Percentiles rank a stretch among this genome's conserved stretches.
Evolutionary conservation across 2,888 invertebrate species (phyloP).

Genomic region (Sipha maydis): DNA sequence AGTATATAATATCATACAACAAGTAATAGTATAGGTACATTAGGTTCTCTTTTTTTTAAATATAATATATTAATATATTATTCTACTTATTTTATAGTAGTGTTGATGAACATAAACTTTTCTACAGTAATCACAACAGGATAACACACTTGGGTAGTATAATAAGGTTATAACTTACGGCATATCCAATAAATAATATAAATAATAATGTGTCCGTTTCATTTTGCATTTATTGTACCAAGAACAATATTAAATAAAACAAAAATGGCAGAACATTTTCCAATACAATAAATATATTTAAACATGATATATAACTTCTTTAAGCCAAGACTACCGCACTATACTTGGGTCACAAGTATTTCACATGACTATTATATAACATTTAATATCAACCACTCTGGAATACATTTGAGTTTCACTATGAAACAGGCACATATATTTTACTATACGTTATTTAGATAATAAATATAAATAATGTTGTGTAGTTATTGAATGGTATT

Average conservation of each 20-base stretch:
- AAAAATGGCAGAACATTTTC: slow-evolving; percentile 36
- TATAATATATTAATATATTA: slow-evolving; percentile 25
- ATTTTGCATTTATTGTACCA: slow-evolving; percentile 28
- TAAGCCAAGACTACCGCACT: background rate
- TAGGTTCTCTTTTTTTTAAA: slow-evolving; percentile 9
- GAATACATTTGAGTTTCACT: slow-evolving; percentile 32
- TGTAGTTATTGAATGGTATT: slow-evolving; percentile 15
- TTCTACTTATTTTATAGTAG: slow-evolving; percentile 47
- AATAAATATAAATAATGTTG: slow-evolving; percentile 33
- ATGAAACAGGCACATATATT: slow-evolving; percentile 49
- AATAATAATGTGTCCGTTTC: slow-evolving; percentile 48
- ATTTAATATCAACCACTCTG: slow-evolving; percentile 14
- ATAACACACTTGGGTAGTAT: slow-evolving; percentile 51
- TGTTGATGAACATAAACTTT: slow-evolving; percentile 22
- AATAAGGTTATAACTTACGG: slow-evolving; percentile 41
- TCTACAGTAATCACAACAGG: slow-evolving; percentile 52
- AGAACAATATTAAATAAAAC: slow-evolving; percentile 28
- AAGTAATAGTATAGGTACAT: slow-evolving; percentile 58
- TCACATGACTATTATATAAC: background rate
- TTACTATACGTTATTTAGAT: slow-evolving; percentile 30
- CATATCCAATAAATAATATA: slow-evolving; percentile 35
- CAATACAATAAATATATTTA: slow-evolving; percentile 28
- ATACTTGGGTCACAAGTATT: background rate
- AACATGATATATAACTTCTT: background rate
- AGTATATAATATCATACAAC: slow-evolving; percentile 61